Conservation (phyloP, 2,888 invertebrate genomes). For the Theodoxus fluviatilis region DNA sequence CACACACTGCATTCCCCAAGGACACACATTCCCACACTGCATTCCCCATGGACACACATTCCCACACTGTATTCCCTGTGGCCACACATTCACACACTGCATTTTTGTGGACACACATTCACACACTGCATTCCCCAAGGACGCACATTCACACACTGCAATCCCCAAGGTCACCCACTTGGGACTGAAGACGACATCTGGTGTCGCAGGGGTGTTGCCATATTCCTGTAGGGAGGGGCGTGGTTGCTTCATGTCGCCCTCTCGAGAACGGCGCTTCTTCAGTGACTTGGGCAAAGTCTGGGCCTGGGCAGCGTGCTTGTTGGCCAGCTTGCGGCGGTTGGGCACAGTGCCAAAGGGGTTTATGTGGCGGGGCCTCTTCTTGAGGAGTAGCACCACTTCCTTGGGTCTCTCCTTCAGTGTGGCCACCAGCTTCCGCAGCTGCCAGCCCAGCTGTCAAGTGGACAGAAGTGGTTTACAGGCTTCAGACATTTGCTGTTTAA, state of each 20-base stretch:
- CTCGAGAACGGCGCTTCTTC: constrained; percentile 50
- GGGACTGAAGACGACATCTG: constrained; percentile 46
- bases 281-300: constrained; percentile 54
- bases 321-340: constrained; percentile 48
- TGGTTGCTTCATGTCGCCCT: constrained; percentile 46
- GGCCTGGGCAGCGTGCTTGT: constrained; percentile 40
- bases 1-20: too few species aligned
- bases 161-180: constrained; percentile 39
- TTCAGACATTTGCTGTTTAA: background rate
- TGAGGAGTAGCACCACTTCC: constrained; percentile 82
- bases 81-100: background rate
- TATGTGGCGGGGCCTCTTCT: constrained; percentile 80
- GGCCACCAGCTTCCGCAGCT: constrained; percentile 77
- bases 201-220: constrained; percentile 39
- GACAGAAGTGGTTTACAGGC: background rate
- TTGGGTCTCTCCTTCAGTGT: constrained; percentile 78
- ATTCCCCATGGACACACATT: too few species aligned
- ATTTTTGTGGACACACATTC: background rate
- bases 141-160: background rate
- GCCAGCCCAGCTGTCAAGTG: constrained; percentile 77
- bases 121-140: background rate
- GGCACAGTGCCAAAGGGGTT: constrained; percentile 76
- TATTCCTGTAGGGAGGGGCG: constrained; percentile 54
- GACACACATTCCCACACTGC: too few species aligned
- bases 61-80: too few species aligned